Evolutionary conservation across 2,888 invertebrate species (phyloP), one percentile per base, ranked within the genome.

Genomic region (Rhabditophanes sp.): DNA sequence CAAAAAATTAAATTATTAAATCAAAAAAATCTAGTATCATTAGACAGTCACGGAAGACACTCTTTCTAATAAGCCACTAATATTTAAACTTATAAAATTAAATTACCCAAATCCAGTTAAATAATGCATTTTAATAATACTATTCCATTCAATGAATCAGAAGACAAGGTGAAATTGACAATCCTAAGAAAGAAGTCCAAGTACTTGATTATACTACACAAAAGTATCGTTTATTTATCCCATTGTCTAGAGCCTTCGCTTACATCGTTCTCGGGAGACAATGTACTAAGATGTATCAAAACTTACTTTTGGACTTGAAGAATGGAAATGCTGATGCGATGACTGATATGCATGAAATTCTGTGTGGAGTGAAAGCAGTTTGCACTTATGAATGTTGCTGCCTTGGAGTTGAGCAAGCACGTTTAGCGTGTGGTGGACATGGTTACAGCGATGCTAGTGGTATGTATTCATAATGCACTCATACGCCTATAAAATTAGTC

Each of bases 181-280:
- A 19, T 23, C 14, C 38, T 40, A 82, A 31, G 75, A 77, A 48
- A 77, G 87, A 88, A 65, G 79, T 81, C 0, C 82, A 84, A 68
- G 82, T 90, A 50, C 68, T 90, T 40, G 84, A 90, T 63, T 90
- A 82, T 65, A 76, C 82, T 42, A 85, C 87, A 0, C 90, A 90
- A 64, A 88, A 88, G 65, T 77, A 82, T 64, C 87, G 87, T 67
- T 67, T 93, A 15, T 78, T 88, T 52, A 80, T 87, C 0, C 39
- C 47, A 16, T 28, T 57, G 6, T 53, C 85, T 1, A 73, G 79
- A 1, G 76, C 77, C 21, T 79, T 82, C 64, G 82, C 82, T 0
- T 78, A 81, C 60, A 73, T 75, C 25, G 74, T 79, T 46, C 75
- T 64, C 17, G 67, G 66, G 3, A 38, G 39, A n/a, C 33, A 47